Conservation (phyloP, 1,140 invertebrate species). For the Drosophila cardini region DNA sequence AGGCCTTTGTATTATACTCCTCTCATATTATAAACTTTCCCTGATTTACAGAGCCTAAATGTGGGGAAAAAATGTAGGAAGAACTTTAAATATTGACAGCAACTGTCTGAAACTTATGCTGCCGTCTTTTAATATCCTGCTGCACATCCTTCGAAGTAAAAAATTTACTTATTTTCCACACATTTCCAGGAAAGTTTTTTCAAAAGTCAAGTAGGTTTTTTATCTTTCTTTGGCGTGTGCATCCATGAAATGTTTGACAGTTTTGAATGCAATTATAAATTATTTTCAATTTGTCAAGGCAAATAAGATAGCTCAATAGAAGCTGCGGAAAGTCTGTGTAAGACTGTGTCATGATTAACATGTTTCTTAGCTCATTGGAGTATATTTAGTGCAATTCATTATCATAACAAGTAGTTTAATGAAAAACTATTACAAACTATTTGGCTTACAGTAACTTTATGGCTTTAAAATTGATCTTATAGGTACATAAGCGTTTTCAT, state of each 20-base stretch:
- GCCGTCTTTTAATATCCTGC: conserved; percentile 28
- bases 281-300: conserved; percentile 26
- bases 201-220: not conserved
- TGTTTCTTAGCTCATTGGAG: not conserved
- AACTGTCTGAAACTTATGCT: conserved; percentile 47
- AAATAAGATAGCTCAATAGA: not conserved
- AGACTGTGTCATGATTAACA: not conserved
- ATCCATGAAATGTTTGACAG: conserved; percentile 31
- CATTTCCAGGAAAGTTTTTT: conserved; percentile 34
- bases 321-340: too few species aligned
- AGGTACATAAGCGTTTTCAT: too few species aligned
- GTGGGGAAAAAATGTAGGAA: conserved; percentile 4
- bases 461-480: too few species aligned
- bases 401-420: too few species aligned
- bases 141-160: not conserved
- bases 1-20: conserved; percentile 10
- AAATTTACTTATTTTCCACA: conserved; percentile 18
- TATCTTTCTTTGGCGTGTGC: not conserved
- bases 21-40: conserved; percentile 8
- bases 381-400: too few species aligned
- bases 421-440: too few species aligned
- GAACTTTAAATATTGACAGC: conserved; percentile 54
- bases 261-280: conserved; percentile 50
- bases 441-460: too few species aligned
- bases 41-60: conserved; percentile 18